Evolutionary conservation across 2,888 invertebrate species (phyloP).

Genomic region (Pocota personata): DNA sequence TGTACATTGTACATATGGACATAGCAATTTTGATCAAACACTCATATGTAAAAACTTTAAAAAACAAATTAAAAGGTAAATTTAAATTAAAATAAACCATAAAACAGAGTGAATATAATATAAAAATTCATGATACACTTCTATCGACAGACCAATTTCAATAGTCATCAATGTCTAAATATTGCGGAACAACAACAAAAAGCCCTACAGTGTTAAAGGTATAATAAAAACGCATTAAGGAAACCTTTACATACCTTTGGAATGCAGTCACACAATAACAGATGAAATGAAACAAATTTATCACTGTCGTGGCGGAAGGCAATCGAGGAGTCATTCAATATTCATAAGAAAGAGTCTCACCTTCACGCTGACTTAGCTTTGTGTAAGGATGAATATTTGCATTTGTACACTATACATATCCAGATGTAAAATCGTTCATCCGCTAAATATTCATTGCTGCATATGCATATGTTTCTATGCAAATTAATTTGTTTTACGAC

Average conservation of each 20-base stretch:
- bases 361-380: slow-evolving; percentile 29
- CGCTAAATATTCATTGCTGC: slow-evolving; percentile 13
- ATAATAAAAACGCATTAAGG: slow-evolving; percentile 51
- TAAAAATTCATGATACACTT: not conserved
- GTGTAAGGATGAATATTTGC: not conserved
- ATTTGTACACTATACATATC: not conserved
- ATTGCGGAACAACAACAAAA: slow-evolving; percentile 1
- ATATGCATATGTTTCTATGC: not conserved
- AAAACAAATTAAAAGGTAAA: not conserved
- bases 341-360: slow-evolving; percentile 36
- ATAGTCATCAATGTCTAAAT: not conserved
- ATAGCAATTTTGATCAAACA: no score
- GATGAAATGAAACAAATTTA: slow-evolving; percentile 45
- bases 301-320: slow-evolving; percentile 50
- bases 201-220: not conserved
- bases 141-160: not conserved
- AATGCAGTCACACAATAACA: slow-evolving; percentile 40
- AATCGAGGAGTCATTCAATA: slow-evolving; percentile 21
- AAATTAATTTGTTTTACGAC: not conserved
- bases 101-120: not conserved
- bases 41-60: no score
- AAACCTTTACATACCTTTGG: slow-evolving; percentile 34
- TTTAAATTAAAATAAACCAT: not conserved
- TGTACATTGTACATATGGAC: no score
- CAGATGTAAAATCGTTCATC: slow-evolving; percentile 4